Evolutionary conservation across 2,888 invertebrate species (phyloP), one percentile per base, ranked within the genome.

Genomic region (Meandrusa payeni): DNA sequence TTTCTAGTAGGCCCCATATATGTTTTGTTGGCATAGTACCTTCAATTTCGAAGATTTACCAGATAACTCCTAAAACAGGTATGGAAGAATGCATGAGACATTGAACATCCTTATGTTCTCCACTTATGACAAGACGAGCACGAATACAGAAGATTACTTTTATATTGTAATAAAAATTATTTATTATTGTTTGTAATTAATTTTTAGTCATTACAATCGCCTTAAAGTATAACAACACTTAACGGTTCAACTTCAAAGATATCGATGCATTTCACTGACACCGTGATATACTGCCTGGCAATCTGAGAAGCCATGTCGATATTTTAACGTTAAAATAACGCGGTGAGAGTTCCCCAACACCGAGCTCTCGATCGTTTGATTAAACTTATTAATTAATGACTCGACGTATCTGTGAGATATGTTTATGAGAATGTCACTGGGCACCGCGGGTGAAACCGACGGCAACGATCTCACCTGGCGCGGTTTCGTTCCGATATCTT

Each of bases 401-500:
- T 32, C 24, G 39, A 42, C 29, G 33, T 31, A 44, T 50, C 44
- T 31, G 57, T 53, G 58, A 55, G 47, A 55, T 58, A 55, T 52
- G 55, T 41, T 50, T 48, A 48, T 48, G 52, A 42, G 42, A 44
- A 43, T 43, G 43, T 43, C 45, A 41, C 43, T 39, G 47, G 51
- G 46, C n/a, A 48, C 48, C 39, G 49, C 47, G 52, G 55, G 62
- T 54, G 62, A 62, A 63, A 62, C 51, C 57, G 41, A 11, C 31
- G 42, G 34, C 22, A 48, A 49, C 47, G 54, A 60, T 64, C 62
- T 64, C 61, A 56, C 53, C 57, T 56, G 59, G 50, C 59, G 54
- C 52, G 55, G 61, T 59, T 60, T 59, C 59, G 55, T 61, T 48
- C 56, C 51, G 54, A 64, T 68, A 65, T 70, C 64, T 65, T 66